These are phyloP conservation scores for Dasyprocta punctata DNA, from an alignment of 2,113 vertebrate genomes.

Conservation along the genomic window DNA sequence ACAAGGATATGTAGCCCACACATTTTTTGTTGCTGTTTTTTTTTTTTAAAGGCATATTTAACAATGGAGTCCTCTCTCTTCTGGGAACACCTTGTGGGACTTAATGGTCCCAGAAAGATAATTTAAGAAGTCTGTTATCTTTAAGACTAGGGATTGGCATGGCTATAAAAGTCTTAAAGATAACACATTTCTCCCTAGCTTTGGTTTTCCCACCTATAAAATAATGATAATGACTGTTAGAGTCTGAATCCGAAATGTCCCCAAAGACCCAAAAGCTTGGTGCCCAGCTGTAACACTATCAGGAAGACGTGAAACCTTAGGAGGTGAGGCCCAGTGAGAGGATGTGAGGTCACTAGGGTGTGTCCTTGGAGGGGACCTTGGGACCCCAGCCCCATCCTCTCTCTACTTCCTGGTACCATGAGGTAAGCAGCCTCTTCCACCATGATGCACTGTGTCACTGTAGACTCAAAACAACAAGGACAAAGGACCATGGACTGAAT, in stretches of 20 bases:
- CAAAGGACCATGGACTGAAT: background rate
- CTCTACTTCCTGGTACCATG: background rate
- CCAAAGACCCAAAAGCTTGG: background rate
- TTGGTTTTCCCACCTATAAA: background rate
- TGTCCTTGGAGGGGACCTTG: background rate
- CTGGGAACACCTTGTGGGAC: background rate
- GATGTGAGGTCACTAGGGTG: background rate
- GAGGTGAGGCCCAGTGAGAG: background rate
- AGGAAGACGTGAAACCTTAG: background rate
- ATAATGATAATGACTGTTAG: background rate
- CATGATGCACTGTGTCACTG: background rate
- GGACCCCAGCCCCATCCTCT: too few relatives aligned
- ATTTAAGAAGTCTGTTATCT: background rate
- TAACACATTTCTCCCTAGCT: background rate
- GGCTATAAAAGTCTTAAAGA: background rate
- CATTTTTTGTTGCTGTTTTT: background rate
- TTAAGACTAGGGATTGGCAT: background rate
- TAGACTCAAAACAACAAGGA: background rate
- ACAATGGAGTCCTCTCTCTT: conserved; percentile 34
- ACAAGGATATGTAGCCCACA: background rate
- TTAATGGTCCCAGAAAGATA: conserved; percentile 21
- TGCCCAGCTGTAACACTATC: background rate
- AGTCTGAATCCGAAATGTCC: background rate
- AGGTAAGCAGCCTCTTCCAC: background rate
- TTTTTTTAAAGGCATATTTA: background rate